Evolutionary conservation across 1,140 invertebrate genomes (phyloP).

Genomic region (Globodera rostochiensis): DNA sequence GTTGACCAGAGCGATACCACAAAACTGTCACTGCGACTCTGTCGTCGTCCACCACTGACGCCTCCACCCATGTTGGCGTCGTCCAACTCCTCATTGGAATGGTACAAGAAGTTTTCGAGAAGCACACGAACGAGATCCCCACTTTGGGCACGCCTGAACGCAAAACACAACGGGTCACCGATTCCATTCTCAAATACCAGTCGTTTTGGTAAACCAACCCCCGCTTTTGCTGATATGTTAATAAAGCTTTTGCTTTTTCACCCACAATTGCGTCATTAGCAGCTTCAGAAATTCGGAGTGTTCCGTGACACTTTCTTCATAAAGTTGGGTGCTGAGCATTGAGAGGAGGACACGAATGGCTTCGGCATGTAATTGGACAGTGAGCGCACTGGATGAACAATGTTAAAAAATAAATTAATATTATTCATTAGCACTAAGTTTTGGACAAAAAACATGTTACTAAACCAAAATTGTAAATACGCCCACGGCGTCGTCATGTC

Average conservation of each 20-base stretch:
- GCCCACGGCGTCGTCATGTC: no score
- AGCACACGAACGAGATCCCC: constrained; percentile 41
- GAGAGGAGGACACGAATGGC: constrained; percentile 65
- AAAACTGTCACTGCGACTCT: constrained; percentile 40
- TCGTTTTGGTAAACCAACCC: no score
- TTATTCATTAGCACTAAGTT: no score
- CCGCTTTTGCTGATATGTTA: no score
- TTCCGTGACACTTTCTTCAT: constrained; percentile 52
- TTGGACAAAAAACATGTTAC: no score
- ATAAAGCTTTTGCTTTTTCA: neutral
- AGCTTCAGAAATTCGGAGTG: constrained; percentile 71
- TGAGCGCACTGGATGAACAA: constrained; percentile 75
- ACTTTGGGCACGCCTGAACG: constrained; percentile 33
- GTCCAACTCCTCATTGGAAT: constrained; percentile 36
- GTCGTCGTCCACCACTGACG: constrained; percentile 5
- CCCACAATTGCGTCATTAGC: constrained; percentile 66
- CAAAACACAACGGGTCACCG: neutral
- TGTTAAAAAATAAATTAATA: no score
- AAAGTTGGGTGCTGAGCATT: constrained; percentile 72
- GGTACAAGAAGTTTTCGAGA: constrained; percentile 51
- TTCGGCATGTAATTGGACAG: constrained; percentile 77
- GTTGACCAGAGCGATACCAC: constrained; percentile 32
- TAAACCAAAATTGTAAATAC: no score
- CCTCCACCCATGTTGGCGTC: constrained; percentile 13
- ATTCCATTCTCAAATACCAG: neutral